phyloP scores from a whole-genome alignment of 2,797 vertebrate genomes.

The Philypnodon macrostomus region DNA sequence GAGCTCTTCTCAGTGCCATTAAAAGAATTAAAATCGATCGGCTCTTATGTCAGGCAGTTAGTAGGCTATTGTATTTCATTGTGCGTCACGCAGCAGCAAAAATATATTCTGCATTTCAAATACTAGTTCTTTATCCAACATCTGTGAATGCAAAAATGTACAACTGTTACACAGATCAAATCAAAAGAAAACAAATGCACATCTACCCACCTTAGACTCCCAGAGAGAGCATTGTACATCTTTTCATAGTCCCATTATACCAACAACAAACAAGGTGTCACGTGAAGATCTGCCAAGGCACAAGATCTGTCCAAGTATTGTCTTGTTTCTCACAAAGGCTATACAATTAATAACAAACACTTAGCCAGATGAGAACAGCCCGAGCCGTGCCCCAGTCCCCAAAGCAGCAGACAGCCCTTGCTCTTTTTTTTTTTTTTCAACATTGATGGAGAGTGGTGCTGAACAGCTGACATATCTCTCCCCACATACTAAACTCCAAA shows the following conservation, averaged over 20 bases:
- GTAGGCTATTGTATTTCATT: constrained; percentile 20
- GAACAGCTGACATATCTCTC: constrained; percentile 83
- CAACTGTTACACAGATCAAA: too few species aligned
- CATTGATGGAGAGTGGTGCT: constrained; percentile 65
- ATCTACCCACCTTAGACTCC: constrained; percentile 52
- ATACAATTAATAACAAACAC: constrained; percentile 50
- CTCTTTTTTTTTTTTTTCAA: constrained; percentile 54
- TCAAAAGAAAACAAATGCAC: not conserved
- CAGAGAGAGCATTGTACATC: constrained; percentile 16
- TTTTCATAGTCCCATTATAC: constrained; percentile 23
- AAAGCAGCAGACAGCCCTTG: constrained; percentile 54
- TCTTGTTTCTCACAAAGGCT: constrained; percentile 48
- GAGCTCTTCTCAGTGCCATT: constrained; percentile 15
- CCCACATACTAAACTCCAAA: constrained; percentile 74
- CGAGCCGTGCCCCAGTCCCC: constrained; percentile 42
- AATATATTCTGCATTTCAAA: too few species aligned
- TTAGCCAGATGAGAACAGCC: constrained; percentile 42
- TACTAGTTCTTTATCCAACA: too few species aligned
- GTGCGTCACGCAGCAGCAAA: constrained; percentile 15
- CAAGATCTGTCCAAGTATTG: constrained; percentile 21
- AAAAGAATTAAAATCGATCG: not conserved
- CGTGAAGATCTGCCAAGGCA: constrained; percentile 29
- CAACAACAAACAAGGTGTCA: constrained; percentile 17
- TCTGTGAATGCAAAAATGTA: too few species aligned
- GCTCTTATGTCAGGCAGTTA: constrained; percentile 6